Conservation (phyloP, 2,113 vertebrate genomes). For the Todiramphus saurophagus region DNA sequence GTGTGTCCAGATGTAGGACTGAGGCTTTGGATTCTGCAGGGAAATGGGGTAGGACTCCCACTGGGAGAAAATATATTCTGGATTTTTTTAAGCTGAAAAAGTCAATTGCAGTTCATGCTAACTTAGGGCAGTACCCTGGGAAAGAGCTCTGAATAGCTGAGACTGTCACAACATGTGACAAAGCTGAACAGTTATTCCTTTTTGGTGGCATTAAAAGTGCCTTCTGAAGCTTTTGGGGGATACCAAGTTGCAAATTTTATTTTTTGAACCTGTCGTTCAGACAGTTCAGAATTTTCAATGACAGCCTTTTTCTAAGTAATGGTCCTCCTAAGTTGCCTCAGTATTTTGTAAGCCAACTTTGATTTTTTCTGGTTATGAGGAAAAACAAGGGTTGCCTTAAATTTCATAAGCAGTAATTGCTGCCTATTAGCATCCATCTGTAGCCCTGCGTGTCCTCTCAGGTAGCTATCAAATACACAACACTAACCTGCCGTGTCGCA, state of each 20-base stretch:
- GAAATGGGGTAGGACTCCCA: neutral
- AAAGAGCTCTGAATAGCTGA: slow-evolving; percentile 5
- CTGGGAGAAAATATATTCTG: slow-evolving; percentile 15
- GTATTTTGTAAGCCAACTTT: neutral
- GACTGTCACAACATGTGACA: neutral
- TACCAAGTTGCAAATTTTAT: neutral
- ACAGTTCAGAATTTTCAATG: neutral
- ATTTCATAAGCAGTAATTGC: neutral
- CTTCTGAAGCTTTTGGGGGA: neutral
- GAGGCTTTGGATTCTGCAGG: neutral
- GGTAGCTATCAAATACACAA: neutral
- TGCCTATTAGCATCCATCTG: neutral
- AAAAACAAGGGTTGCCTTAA: neutral
- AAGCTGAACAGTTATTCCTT: neutral
- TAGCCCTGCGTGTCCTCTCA: neutral
- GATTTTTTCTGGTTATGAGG: neutral
- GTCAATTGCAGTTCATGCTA: neutral
- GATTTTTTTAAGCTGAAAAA: neutral
- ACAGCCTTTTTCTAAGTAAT: neutral
- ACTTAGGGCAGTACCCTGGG: slow-evolving; percentile 14
- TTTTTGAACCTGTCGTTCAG: neutral
- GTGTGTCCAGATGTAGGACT: neutral
- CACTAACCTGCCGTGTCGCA: neutral
- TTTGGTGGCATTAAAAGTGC: neutral
- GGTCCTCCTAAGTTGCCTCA: neutral